phyloP scores from a whole-genome alignment of 2,113 vertebrate species.

The Scomber japonicus region DNA sequence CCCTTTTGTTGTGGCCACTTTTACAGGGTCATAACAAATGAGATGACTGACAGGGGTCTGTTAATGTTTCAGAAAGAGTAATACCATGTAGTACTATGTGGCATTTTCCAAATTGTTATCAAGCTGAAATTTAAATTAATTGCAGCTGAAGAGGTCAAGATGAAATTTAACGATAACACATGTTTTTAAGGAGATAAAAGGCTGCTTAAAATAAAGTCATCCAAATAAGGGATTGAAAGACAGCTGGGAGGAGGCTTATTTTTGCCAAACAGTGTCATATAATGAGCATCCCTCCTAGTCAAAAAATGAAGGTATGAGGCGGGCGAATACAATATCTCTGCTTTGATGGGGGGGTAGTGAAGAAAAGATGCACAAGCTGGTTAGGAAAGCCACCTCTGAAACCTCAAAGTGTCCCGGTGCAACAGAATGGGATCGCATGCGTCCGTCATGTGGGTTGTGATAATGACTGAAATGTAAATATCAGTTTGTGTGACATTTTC shows the following conservation, averaged over 20 bases:
- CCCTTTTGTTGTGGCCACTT: too few species aligned
- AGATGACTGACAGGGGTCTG: too few species aligned
- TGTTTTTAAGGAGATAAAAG: not conserved
- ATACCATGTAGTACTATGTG: not conserved
- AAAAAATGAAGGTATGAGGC: slow-evolving; percentile 4
- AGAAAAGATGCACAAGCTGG: slow-evolving; percentile 3
- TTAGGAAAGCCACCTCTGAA: slow-evolving; percentile 13
- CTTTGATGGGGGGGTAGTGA: slow-evolving; percentile 9
- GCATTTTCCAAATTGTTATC: not conserved
- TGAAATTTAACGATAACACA: not conserved
- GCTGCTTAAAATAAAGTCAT: not conserved
- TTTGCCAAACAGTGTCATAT: slow-evolving; percentile 7
- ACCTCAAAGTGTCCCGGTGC: slow-evolving; percentile 28
- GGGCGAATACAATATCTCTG: not conserved
- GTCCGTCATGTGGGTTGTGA: slow-evolving; percentile 66
- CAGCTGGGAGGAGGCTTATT: not conserved
- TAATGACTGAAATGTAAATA: slow-evolving; percentile 72
- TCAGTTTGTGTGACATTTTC: slow-evolving; percentile 62
- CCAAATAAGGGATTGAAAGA: not conserved
- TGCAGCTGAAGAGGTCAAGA: slow-evolving; percentile 3
- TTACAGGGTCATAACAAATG: too few species aligned
- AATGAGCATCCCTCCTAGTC: not conserved
- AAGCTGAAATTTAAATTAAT: slow-evolving; percentile 4
- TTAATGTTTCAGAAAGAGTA: not conserved
- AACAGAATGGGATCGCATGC: slow-evolving; percentile 64